Evolutionary conservation across 2,113 vertebrate genomes (phyloP), one percentile per base, ranked within the genome.

Genomic region (Catharus minimus): DNA sequence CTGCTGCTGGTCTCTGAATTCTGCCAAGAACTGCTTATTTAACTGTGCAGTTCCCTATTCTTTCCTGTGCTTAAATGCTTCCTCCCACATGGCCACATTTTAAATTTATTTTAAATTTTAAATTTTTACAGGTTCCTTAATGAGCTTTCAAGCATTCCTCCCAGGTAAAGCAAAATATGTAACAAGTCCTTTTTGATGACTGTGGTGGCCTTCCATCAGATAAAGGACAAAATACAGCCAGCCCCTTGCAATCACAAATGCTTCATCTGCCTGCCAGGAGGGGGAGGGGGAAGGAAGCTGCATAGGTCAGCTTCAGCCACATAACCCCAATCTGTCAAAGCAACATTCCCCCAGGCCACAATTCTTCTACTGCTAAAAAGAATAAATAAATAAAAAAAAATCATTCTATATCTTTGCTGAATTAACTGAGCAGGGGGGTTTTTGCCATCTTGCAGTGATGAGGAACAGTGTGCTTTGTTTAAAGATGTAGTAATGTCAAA

Each of bases 241-340:
- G 67, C 38, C 49, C 43, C 86, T 95, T 92, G 81, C 62, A 92
- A 66, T 71, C 71, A 12, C 21, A 73, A 6, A 7, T 58, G 79
- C 28, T 80, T 77, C 75, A 68, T 78, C 77, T 19, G 18, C 69
- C 53, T 78, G 67, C 38, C 33, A 46, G 64, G 33, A 81, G 83
- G 61, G 89, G 82, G 64, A 89, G 85, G 60, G 56, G 52, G 61
- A 74, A 72, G 46, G 62, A 73, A 88, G 69, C 72, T 66, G 72
- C 74, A 64, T 28, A 62, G 91, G 87, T 84, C 90, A 90, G 73
- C 89, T 80, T 67, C 87, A 92, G 66, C 73, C 62, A 71, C 2
- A 64, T 84, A 94, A 91, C 82, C 95, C 57, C 82, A 94, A 95
- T 86, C 85, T 94, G 91, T 93, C 88, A 95, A 72, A 87, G 67